A percentile compares a stretch with the other conserved stretches of the same genome.
phyloP scores from a whole-genome alignment of 2,888 invertebrate genomes.

The Orthosia gothica region DNA sequence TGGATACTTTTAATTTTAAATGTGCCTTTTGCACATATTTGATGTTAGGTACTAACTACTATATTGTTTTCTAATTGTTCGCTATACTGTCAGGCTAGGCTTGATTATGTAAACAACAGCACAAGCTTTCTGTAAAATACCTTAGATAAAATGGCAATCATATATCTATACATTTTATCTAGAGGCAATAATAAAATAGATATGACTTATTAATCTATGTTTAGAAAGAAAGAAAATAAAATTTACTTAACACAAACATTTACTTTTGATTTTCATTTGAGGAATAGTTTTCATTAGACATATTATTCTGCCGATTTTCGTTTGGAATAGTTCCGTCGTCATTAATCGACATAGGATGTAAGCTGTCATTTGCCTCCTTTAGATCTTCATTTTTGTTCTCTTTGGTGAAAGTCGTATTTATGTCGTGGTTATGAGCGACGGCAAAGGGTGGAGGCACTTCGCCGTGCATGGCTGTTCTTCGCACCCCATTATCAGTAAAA shows the following conservation, averaged over 20 bases:
- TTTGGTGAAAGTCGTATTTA: slow-evolving; percentile 51
- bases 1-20: slow-evolving; percentile 6
- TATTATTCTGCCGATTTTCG: slow-evolving; percentile 59
- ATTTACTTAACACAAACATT: background rate
- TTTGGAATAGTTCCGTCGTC: slow-evolving; percentile 45
- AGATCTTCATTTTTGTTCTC: slow-evolving; percentile 61
- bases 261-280: slow-evolving; percentile 49
- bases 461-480: slow-evolving; percentile 48
- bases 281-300: slow-evolving; percentile 40
- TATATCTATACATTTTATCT: slow-evolving; percentile 11
- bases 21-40: background rate
- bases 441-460: slow-evolving; percentile 58
- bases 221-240: background rate
- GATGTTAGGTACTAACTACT: slow-evolving; percentile 8
- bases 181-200: slow-evolving; percentile 9
- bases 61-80: background rate
- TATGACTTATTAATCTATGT: slow-evolving; percentile 10
- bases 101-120: slow-evolving; percentile 23
- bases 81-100: slow-evolving; percentile 21
- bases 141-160: slow-evolving; percentile 2
- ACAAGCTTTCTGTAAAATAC: slow-evolving; percentile 3
- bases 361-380: slow-evolving; percentile 58
- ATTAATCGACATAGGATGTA: slow-evolving; percentile 54
- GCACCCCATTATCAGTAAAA: slow-evolving; percentile 70
- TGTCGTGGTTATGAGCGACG: slow-evolving; percentile 41